These are phyloP conservation scores for Aphelinus atriplicis DNA, from an alignment of 1,140 invertebrate genomes.

Conservation along the genomic window DNA sequence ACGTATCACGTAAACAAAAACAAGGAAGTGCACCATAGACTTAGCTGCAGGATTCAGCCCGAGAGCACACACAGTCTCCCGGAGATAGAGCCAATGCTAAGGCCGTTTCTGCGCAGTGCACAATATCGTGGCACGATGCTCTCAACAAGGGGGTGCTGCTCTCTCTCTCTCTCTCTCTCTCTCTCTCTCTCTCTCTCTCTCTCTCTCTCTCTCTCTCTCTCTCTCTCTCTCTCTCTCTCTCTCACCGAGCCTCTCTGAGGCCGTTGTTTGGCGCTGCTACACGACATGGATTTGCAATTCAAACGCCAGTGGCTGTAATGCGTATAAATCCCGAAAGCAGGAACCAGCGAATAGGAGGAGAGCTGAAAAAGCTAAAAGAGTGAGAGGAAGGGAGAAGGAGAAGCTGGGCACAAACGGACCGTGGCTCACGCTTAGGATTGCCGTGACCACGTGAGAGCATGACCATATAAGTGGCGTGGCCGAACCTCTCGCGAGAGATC, in stretches of 20 bases:
- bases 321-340: conserved; percentile 53
- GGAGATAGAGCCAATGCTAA: conserved; percentile 16
- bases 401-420: not conserved
- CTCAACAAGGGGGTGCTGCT: conserved; percentile 1
- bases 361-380: conserved; percentile 36
- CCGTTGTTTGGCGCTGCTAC: conserved; percentile 42
- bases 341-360: conserved; percentile 24
- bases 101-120: not conserved
- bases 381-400: conserved; percentile 39
- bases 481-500: conserved; percentile 23
- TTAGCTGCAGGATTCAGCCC: conserved; percentile 10
- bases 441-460: not conserved
- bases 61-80: not conserved
- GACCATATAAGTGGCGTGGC: conserved; percentile 29
- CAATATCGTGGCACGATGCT: conserved; percentile 1
- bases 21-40: conserved; percentile 23
- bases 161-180: conserved; percentile 39
- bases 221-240: conserved; percentile 46
- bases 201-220: conserved; percentile 47
- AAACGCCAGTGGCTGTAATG: conserved; percentile 56
- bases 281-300: conserved; percentile 62
- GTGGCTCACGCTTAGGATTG: not conserved
- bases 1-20: conserved; percentile 13
- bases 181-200: conserved; percentile 43
- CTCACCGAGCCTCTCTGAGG: conserved; percentile 42